Percentiles rank a stretch among this genome's conserved stretches.
These are phyloP conservation scores for Leptobrachium ailaonicum DNA, from an alignment of 2,113 vertebrate genomes.

Conservation along the genomic window DNA sequence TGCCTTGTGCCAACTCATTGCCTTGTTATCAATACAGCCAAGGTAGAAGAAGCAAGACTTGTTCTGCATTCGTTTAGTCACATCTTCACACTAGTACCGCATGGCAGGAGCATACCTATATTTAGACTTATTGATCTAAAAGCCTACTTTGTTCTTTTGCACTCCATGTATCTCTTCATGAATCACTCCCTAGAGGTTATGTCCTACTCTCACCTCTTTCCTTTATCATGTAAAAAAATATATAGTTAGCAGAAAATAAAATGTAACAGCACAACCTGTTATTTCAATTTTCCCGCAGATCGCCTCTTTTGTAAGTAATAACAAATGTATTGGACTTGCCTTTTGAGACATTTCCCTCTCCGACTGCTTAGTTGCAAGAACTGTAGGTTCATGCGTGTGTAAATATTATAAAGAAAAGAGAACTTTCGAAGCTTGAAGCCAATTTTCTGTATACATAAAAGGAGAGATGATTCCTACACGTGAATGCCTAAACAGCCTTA, in stretches of 20 bases:
- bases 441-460: too few relatives aligned
- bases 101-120: conserved; percentile 5
- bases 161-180: conserved; percentile 17
- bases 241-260: conserved; percentile 9
- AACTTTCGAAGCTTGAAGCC: too few relatives aligned
- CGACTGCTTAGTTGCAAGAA: too few relatives aligned
- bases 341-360: not conserved
- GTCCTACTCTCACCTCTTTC: conserved; percentile 34
- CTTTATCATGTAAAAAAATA: conserved; percentile 13
- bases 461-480: too few relatives aligned
- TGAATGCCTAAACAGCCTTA: too few relatives aligned
- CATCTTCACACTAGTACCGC: conserved; percentile 19
- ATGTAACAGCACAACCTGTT: not conserved
- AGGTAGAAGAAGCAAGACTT: not conserved
- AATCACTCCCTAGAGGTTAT: conserved; percentile 8
- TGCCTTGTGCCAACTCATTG: not conserved
- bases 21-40: not conserved
- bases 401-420: too few relatives aligned
- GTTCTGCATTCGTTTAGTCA: not conserved
- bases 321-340: not conserved
- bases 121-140: conserved; percentile 37
- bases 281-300: conserved; percentile 14
- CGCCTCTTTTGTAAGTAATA: conserved; percentile 1
- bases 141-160: conserved; percentile 22
- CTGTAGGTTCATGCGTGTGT: too few relatives aligned